Conservation (phyloP, 2,888 invertebrate genomes). For the Parapristionchus giblindavisi region DNA sequence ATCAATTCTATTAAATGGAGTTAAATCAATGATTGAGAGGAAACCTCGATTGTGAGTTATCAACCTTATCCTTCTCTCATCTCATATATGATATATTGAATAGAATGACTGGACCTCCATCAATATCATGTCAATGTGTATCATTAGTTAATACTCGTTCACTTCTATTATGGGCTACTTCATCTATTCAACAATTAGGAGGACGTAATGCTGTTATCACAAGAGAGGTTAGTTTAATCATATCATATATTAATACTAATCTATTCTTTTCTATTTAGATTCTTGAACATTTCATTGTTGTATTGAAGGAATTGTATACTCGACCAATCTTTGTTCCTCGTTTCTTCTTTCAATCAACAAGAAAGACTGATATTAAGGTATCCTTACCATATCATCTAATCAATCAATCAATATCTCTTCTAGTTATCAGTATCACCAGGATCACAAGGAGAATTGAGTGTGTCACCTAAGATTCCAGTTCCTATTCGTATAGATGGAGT, state of each 20-base stretch:
- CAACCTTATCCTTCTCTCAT: neutral
- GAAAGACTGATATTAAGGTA: slow-evolving; percentile 30
- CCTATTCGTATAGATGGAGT: slow-evolving; percentile 49
- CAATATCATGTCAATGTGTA: neutral
- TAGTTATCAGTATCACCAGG: slow-evolving; percentile 46
- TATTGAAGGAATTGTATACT: slow-evolving; percentile 42
- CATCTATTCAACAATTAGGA: slow-evolving; percentile 20
- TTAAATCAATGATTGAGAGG: slow-evolving; percentile 1
- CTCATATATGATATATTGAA: neutral
- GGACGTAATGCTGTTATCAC: slow-evolving; percentile 27
- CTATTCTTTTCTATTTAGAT: slow-evolving; percentile 35
- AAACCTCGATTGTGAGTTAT: neutral
- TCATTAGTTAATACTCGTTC: neutral
- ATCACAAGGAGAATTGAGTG: slow-evolving; percentile 28
- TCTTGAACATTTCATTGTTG: slow-evolving; percentile 31
- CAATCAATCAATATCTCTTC: neutral
- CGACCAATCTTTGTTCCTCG: slow-evolving; percentile 46
- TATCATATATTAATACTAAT: neutral
- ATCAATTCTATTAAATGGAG: slow-evolving; percentile 15
- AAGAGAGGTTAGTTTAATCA: neutral
- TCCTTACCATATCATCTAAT: neutral
- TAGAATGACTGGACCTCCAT: no score
- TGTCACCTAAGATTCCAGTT: slow-evolving; percentile 37
- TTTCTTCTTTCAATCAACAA: slow-evolving; percentile 47
- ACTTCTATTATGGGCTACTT: slow-evolving; percentile 26